Evolutionary conservation across 1,140 invertebrate species (phyloP).

Genomic region (Harpegnathos saltator): DNA sequence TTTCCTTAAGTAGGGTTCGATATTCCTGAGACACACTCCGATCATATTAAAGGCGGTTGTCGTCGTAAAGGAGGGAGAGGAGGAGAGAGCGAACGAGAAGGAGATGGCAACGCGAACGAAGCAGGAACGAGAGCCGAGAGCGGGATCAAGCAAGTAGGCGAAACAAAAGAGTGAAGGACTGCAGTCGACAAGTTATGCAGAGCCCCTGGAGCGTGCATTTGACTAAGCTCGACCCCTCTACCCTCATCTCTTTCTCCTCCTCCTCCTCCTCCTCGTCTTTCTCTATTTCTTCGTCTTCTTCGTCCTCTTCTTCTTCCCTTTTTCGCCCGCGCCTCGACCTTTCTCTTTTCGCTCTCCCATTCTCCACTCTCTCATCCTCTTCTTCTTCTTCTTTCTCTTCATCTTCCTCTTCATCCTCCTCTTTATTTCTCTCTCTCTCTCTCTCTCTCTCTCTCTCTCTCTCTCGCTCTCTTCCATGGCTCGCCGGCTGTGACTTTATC

Average conservation of each 20-base stretch:
- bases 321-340: not conserved
- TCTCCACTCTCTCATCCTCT: not conserved
- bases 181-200: slow-evolving; percentile 78
- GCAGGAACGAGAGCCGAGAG: slow-evolving; percentile 28
- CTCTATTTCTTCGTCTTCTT: no score
- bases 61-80: slow-evolving; percentile 17
- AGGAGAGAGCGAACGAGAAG: slow-evolving; percentile 12
- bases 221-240: slow-evolving; percentile 72
- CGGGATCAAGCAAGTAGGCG: slow-evolving; percentile 61
- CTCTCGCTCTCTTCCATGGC: not conserved
- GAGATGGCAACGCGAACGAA: slow-evolving; percentile 35
- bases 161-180: slow-evolving; percentile 75
- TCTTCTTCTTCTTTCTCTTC: slow-evolving; percentile 10
- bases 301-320: slow-evolving; percentile 22
- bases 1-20: slow-evolving; percentile 58
- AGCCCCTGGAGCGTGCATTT: slow-evolving; percentile 78
- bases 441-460: slow-evolving; percentile 12
- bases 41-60: slow-evolving; percentile 70
- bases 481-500: slow-evolving; percentile 74
- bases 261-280: slow-evolving; percentile 37
- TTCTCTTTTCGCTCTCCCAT: not conserved
- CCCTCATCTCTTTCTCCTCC: slow-evolving; percentile 15
- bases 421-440: no score
- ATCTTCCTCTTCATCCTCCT: not conserved
- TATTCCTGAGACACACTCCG: slow-evolving; percentile 57